phyloP scores from a whole-genome alignment of 2,888 invertebrate species.

The Quadroppia sp. region DNA sequence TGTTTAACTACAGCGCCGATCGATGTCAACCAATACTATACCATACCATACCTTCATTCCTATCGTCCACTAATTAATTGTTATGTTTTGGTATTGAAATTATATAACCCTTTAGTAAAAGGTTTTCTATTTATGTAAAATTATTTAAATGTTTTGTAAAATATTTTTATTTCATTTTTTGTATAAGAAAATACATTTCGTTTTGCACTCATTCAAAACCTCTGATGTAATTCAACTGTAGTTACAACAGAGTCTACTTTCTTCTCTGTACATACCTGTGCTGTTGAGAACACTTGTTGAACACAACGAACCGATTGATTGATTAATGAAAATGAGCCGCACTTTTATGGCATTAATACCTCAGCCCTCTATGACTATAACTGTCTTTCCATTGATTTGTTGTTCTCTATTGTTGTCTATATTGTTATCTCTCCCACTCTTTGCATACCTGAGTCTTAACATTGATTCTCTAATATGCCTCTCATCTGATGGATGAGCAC shows the following conservation, averaged over 20 bases:
- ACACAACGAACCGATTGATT: conserved; percentile 18
- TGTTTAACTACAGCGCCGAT: neutral
- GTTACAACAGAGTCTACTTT: too few species aligned
- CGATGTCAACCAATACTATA: neutral
- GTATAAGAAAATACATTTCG: too few species aligned
- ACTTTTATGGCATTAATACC: conserved; percentile 8
- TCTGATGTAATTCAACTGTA: too few species aligned
- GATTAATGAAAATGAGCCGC: conserved; percentile 7
- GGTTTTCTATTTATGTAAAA: too few species aligned
- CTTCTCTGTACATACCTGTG: neutral
- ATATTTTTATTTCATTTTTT: too few species aligned
- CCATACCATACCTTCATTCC: neutral
- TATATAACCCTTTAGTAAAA: neutral
- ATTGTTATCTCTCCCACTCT: neutral
- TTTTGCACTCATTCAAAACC: too few species aligned
- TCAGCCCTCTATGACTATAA: neutral
- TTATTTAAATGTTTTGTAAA: too few species aligned
- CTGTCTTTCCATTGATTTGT: too few species aligned
- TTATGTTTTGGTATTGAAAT: conserved; percentile 1
- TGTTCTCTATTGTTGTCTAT: neutral
- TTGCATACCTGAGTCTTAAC: too few species aligned
- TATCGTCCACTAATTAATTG: conserved; percentile 1
- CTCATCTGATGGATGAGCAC: too few species aligned
- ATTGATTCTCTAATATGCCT: too few species aligned
- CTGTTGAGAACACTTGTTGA: conserved; percentile 3